Evolutionary conservation across 2,888 invertebrate genomes (phyloP).

Genomic region (Drosophila birchii): DNA sequence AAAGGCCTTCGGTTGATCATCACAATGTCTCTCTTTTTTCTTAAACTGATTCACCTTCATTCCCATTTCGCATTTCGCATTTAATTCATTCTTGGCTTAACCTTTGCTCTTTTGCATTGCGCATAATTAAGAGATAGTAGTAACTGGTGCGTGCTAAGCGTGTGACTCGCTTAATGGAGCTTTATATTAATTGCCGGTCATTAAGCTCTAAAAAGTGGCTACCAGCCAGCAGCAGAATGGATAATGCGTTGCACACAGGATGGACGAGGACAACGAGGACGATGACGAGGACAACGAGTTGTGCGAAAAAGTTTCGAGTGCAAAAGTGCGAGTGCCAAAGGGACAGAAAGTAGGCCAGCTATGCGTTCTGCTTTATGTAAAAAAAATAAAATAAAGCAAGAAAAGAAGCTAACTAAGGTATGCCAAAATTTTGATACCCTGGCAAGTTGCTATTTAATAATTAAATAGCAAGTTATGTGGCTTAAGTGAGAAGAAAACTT

Average conservation of each 20-base stretch:
- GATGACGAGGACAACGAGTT: neutral
- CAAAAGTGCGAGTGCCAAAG: neutral
- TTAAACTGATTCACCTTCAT: constrained; percentile 1
- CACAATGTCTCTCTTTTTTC: neutral
- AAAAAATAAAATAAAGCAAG: neutral
- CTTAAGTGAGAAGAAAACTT: no score
- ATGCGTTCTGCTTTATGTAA: constrained; percentile 26
- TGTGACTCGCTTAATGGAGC: constrained; percentile 34
- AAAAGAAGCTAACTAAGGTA: neutral
- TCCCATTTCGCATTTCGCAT: neutral
- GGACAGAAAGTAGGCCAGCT: constrained; percentile 52
- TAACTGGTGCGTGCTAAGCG: constrained; percentile 25
- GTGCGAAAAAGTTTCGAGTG: constrained; percentile 14
- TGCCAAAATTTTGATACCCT: neutral
- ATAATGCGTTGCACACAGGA: constrained; percentile 8
- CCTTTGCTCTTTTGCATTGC: constrained; percentile 10
- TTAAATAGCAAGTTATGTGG: neutral
- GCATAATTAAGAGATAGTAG: constrained; percentile 43
- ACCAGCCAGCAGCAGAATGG: neutral
- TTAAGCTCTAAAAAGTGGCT: constrained; percentile 28
- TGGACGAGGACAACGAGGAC: neutral
- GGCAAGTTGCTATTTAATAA: neutral
- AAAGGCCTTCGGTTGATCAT: neutral
- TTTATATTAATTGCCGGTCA: constrained; percentile 36
- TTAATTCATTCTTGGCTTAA: neutral